Evolutionary conservation across 2,113 vertebrate species (phyloP).

Genomic region (Labrus mixtus): DNA sequence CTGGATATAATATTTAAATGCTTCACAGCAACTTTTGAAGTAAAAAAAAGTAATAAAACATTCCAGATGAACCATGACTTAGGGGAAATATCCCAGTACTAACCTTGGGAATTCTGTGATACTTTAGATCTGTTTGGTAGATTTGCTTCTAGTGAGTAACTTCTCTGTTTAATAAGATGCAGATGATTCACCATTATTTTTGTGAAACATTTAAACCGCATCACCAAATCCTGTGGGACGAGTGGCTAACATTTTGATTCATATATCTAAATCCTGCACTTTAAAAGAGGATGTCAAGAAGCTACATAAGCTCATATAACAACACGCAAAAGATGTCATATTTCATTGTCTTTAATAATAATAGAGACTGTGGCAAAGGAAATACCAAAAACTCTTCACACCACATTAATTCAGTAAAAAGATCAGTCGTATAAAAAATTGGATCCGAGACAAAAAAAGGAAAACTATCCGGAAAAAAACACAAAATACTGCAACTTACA

Average conservation of each 20-base stretch:
- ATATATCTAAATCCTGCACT: neutral
- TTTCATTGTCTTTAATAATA: constrained; percentile 51
- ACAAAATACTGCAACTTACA: constrained; percentile 18
- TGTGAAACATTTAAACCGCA: neutral
- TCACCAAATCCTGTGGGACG: neutral
- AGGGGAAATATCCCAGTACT: too few relatives aligned
- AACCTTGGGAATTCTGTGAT: too few relatives aligned
- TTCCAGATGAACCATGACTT: neutral
- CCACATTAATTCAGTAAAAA: constrained; percentile 51
- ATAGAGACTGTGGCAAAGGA: constrained; percentile 17
- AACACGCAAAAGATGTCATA: constrained; percentile 7
- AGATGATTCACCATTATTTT: neutral
- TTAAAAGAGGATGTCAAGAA: neutral
- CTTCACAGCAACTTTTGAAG: constrained; percentile 2
- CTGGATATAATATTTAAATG: neutral
- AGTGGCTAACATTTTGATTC: too few relatives aligned
- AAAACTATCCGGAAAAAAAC: constrained; percentile 4
- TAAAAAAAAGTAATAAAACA: neutral
- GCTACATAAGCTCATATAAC: constrained; percentile 4
- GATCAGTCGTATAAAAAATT: constrained; percentile 51
- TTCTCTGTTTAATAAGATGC: constrained; percentile 2
- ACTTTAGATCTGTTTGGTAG: neutral
- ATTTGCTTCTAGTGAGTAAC: neutral
- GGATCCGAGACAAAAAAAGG: constrained; percentile 4
- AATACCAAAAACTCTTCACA: constrained; percentile 45